A percentile compares a stretch with the other conserved stretches of the same genome.
Conservation (phyloP, 2,888 invertebrate species). For the Microctonus hyperodae region DNA sequence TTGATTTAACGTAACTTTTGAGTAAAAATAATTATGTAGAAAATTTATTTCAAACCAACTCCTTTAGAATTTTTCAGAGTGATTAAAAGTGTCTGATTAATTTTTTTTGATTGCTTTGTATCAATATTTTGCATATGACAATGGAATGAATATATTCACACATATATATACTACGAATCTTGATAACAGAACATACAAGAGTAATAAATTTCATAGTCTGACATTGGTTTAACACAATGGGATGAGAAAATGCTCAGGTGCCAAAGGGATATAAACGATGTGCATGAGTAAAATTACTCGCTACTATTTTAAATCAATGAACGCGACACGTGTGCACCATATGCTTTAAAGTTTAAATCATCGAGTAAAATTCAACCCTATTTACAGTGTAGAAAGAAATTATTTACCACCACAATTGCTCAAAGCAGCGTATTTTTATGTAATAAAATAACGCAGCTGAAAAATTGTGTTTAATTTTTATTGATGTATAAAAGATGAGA, state of each 20-base stretch:
- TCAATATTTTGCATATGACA: background rate
- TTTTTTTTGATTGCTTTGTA: no score
- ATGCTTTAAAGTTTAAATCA: background rate
- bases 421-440: no score
- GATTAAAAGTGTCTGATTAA: no score
- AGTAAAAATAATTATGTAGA: no score
- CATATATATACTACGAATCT: background rate
- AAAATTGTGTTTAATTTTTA: no score
- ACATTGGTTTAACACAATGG: background rate
- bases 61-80: no score
- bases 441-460: no score
- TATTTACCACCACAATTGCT: no score
- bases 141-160: background rate
- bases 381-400: background rate
- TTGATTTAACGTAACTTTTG: no score
- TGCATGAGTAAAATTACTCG: background rate
- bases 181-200: background rate
- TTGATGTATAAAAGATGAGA: no score
- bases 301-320: constrained; percentile 4
- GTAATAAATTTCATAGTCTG: background rate
- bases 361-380: background rate
- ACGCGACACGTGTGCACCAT: background rate
- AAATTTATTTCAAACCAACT: no score
- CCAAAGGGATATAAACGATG: background rate
- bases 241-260: background rate